These are phyloP conservation scores for Trematomus loennbergii DNA, from an alignment of 2,113 vertebrate genomes.

Conservation along the genomic window DNA sequence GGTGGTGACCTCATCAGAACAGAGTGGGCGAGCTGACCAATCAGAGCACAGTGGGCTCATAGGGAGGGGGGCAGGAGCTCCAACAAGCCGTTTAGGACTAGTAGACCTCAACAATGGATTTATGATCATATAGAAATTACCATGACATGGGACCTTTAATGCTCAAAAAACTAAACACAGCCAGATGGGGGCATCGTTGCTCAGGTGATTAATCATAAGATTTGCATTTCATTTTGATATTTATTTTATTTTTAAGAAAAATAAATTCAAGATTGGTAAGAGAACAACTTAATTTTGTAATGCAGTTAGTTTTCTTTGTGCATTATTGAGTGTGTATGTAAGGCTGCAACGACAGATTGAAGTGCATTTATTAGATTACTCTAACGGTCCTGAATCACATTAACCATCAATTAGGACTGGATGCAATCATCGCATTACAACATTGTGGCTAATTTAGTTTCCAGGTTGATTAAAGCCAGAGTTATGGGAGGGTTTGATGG, in stretches of 20 bases:
- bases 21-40: no score
- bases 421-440: slow-evolving; percentile 45
- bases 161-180: background rate
- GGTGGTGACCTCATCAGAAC: no score
- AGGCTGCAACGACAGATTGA: slow-evolving; percentile 56
- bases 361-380: slow-evolving; percentile 50
- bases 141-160: no score
- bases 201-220: slow-evolving; percentile 4
- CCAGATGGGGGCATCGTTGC: slow-evolving; percentile 57
- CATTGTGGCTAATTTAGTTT: slow-evolving; percentile 65
- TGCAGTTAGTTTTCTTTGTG: background rate
- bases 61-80: no score
- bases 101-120: no score
- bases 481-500: slow-evolving; percentile 36
- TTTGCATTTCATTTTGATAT: background rate
- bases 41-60: no score
- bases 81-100: no score
- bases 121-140: no score
- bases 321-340: background rate
- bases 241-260: background rate
- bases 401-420: slow-evolving; percentile 30
- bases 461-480: slow-evolving; percentile 43
- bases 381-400: slow-evolving; percentile 50
- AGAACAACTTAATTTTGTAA: no score
- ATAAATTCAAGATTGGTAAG: background rate